These are phyloP conservation scores for Tinamus major DNA, from an alignment of 2,797 vertebrate species.

Conservation along the genomic window DNA sequence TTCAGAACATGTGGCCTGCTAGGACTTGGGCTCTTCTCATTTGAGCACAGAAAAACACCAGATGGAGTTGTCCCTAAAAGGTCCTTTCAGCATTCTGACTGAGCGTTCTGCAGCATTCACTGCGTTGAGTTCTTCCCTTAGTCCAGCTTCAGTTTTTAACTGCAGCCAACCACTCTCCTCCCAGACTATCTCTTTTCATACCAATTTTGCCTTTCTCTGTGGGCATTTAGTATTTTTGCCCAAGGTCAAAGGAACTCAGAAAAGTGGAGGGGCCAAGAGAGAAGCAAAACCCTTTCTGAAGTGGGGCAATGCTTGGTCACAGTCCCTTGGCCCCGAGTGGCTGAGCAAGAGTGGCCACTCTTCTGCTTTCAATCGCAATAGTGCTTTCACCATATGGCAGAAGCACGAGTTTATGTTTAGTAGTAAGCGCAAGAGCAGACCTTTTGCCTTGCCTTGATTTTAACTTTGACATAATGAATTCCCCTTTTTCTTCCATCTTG, in stretches of 20 bases:
- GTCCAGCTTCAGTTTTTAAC: background rate
- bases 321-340: background rate
- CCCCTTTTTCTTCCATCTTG: background rate
- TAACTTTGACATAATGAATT: background rate
- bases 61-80: background rate
- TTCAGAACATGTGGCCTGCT: background rate
- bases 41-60: too few species aligned
- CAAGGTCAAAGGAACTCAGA: background rate
- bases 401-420: background rate
- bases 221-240: background rate
- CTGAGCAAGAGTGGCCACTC: background rate
- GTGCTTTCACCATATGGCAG: background rate
- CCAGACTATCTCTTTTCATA: background rate
- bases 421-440: background rate
- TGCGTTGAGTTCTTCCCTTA: too few species aligned
- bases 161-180: background rate
- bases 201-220: background rate
- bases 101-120: too few species aligned
- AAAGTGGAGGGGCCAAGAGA: background rate
- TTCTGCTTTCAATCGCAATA: background rate
- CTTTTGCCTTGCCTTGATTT: background rate
- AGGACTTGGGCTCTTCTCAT: background rate
- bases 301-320: background rate
- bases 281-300: background rate
- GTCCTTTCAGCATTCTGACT: background rate